Base-by-base conservation (phyloP, 2,888 invertebrate species). In the Megastigmus dorsalis region DNA sequence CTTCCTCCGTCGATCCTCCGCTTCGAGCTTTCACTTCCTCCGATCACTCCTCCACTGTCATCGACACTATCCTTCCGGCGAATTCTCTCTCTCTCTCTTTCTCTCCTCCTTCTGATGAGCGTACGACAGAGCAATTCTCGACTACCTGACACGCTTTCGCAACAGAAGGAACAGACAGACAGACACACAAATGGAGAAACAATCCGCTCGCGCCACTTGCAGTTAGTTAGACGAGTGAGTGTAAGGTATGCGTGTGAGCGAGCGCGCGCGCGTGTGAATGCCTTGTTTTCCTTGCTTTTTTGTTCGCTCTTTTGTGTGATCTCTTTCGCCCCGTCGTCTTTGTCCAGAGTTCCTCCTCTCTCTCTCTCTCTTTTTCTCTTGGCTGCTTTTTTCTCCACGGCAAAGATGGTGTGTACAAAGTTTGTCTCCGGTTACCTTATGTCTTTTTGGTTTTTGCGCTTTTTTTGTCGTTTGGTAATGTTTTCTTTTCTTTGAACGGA, bases 41-140 rank as follows among this genome's bases (percentile, higher is more conserved):
- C 13, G n/a, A 13, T 59, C 28, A 18, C 10, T 59, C 30, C n/a
- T 45, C n/a, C 30, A 18, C 10, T 18, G 20, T n/a, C n/a, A n/a
- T 7, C 55, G 36, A 20, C 55, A 55, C 55, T 55, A 36, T 9
- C 36, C 33, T 55, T 33, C 55, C 55, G 45, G 55, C 45, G 23
- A 48, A 20, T 33, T 33, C 6, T n/a, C 20, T 33, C 18, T 54
- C 30, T 33, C 1, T 4, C 15, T 36, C 6, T 13, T 23, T 13
- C 36, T 10, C 36, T 18, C 2, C 26, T 13, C 23, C 23, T 18
- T 18, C 38, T 4, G 3, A 6, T 9, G 1, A 30, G 9, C 33
- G 33, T 28, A 33, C 54, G 18, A 33, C 9, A 33, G 28, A 30
- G 15, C 52, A 15, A 30, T 52, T 15, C 52, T 52, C 20, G 28